Evolutionary conservation across 2,797 vertebrate genomes (phyloP).

Genomic region (Rhinella marina): DNA sequence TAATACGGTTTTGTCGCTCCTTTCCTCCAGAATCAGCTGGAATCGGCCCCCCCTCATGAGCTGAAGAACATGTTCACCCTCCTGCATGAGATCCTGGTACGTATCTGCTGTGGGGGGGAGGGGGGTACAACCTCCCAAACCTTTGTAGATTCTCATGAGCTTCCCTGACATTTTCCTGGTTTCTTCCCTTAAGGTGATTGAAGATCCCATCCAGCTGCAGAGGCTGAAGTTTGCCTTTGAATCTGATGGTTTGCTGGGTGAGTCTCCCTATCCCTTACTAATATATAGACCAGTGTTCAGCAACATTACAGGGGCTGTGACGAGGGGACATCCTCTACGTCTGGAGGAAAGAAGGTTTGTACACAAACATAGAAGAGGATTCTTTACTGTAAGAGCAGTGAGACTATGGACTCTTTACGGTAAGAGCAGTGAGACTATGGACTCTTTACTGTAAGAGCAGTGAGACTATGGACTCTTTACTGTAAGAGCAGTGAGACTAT

Average conservation of each 20-base stretch:
- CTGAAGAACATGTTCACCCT: slow-evolving; percentile 96
- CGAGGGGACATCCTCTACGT: no score
- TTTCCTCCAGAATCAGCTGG: slow-evolving; percentile 86
- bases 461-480: no score
- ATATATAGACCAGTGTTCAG: no score
- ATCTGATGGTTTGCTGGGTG: slow-evolving; percentile 94
- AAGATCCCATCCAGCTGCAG: slow-evolving; percentile 92
- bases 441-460: no score
- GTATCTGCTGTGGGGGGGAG: slow-evolving; percentile 31
- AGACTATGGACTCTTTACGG: no score
- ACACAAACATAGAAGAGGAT: no score
- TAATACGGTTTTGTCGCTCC: not conserved
- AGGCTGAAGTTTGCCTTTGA: slow-evolving; percentile 97
- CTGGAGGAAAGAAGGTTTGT: no score
- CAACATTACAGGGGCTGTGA: no score
- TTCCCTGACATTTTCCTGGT: not conserved
- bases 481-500: no score
- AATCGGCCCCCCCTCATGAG: slow-evolving; percentile 94
- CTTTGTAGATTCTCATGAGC: not conserved
- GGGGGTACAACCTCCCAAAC: fast-evolving
- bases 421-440: no score
- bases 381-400: no score
- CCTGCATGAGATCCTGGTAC: slow-evolving; percentile 93
- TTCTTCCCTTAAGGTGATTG: slow-evolving; percentile 69
- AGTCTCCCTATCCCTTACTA: slow-evolving; percentile 61